Evolutionary conservation across 1,140 invertebrate species (phyloP).

Genomic region (Popillia japonica): DNA sequence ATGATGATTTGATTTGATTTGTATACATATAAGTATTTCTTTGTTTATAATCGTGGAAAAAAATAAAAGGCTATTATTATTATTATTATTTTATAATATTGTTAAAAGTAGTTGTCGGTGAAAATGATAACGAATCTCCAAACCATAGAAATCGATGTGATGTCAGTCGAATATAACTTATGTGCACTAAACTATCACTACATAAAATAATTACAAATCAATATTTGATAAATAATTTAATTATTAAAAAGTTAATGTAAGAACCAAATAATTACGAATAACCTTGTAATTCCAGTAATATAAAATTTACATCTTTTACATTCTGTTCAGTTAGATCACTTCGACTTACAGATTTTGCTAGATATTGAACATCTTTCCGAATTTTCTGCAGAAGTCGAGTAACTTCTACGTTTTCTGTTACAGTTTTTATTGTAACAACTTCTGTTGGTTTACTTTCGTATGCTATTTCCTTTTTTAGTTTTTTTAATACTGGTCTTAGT

Average conservation of each 20-base stretch:
- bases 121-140: background rate
- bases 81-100: no score
- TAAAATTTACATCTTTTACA: conserved; percentile 26
- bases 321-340: conserved; percentile 1
- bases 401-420: conserved; percentile 12
- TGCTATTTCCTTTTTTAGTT: background rate
- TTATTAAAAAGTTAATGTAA: background rate
- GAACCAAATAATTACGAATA: background rate
- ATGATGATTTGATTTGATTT: no score
- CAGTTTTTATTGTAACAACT: background rate
- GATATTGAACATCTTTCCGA: conserved; percentile 35
- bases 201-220: background rate
- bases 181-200: background rate
- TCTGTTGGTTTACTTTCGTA: background rate
- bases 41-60: no score
- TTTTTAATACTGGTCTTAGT: background rate
- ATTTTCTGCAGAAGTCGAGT: conserved; percentile 6
- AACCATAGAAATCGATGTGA: background rate
- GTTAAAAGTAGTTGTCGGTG: no score
- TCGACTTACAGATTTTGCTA: conserved; percentile 6
- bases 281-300: background rate
- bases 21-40: no score
- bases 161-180: background rate
- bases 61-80: no score
- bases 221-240: background rate